Percentiles rank a stretch among this genome's conserved stretches.
phyloP scores from a whole-genome alignment of 2,113 vertebrate species.

The Paralichthys olivaceus region DNA sequence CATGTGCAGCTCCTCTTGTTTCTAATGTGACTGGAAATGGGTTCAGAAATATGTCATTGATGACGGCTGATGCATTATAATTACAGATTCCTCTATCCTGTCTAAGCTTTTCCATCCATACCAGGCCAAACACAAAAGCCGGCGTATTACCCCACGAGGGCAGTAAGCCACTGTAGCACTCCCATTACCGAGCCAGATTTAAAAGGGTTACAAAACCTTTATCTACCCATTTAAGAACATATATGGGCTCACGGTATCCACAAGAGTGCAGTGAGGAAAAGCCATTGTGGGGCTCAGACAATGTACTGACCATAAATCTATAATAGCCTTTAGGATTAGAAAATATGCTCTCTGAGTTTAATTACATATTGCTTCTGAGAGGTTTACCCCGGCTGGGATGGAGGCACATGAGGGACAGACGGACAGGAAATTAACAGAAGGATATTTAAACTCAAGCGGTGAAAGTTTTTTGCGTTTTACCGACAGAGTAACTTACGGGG shows the following conservation, averaged over 20 bases:
- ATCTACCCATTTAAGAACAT: conserved; percentile 83
- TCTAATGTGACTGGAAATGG: conserved; percentile 72
- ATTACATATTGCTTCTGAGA: conserved; percentile 84
- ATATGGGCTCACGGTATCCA: conserved; percentile 60
- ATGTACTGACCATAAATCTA: conserved; percentile 80
- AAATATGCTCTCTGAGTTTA: conserved; percentile 84
- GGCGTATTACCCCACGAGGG: conserved; percentile 63
- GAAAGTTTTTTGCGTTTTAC: conserved; percentile 55
- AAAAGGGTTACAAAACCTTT: conserved; percentile 78
- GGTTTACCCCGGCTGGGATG: conserved; percentile 71
- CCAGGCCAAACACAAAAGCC: conserved; percentile 69
- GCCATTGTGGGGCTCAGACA: conserved; percentile 76
- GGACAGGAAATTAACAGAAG: conserved; percentile 69
- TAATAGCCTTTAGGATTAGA: conserved; percentile 86
- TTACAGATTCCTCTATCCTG: conserved; percentile 71
- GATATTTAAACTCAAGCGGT: conserved; percentile 70
- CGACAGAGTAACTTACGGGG: too few relatives aligned
- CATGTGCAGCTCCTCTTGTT: conserved; percentile 53
- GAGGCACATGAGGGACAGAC: conserved; percentile 68
- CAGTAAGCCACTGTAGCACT: conserved; percentile 68
- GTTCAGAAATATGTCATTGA: conserved; percentile 79
- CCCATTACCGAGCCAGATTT: conserved; percentile 74
- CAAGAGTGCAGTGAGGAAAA: conserved; percentile 53
- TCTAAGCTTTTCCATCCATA: conserved; percentile 68
- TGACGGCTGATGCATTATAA: conserved; percentile 73